Base-by-base conservation (phyloP, 2,888 invertebrate species). In the Macrosiphum euphorbiae region DNA sequence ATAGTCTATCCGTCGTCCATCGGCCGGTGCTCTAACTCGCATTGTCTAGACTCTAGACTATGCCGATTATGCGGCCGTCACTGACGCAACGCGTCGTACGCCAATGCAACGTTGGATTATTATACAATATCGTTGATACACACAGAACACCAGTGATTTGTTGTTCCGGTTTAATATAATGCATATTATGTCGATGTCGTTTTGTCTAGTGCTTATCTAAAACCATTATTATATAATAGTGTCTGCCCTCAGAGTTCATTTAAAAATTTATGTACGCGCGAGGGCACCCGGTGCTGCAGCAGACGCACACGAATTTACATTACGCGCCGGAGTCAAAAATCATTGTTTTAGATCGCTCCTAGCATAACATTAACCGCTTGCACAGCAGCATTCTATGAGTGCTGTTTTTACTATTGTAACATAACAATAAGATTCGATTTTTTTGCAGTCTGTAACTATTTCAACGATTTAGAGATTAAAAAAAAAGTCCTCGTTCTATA, bases 21-120 rank as follows among this genome's bases (percentile, higher is more conserved):
- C n/a, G n/a, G 1, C 35, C 35, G 50, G 67, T 58, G 58, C 84
- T 44, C 58, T 87, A 87, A 44, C 67, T 87, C 44, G 92, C 61
- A 92, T 92, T 87, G 92, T 92, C 92, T 92, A 92, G 92, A 92
- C 92, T 47, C 47, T 87, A 87, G 92, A 92, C 92, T 87, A 92
- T 92, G 91, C 91, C 85, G 91, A 58, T 55, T 91, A 91, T 91
- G 91, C 91, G 50, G 47, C 85, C 35, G 90, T 11, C 90, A 47
- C 50, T 52, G 78, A 50, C 78, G 67, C 61, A 90, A 90, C 90
- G n/a, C 52, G 52, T 52, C 52, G 16, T 35, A 41, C 35, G 26
- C n/a, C 78, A 50, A 90, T 78, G 50, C 78, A 90, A 90, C 67
- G 67, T 52, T 52, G 26, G 50, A 35, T 78, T 35, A 52, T 50